phyloP scores from a whole-genome alignment of 2,888 invertebrate genomes.

The Ectropis crepuscularia region DNA sequence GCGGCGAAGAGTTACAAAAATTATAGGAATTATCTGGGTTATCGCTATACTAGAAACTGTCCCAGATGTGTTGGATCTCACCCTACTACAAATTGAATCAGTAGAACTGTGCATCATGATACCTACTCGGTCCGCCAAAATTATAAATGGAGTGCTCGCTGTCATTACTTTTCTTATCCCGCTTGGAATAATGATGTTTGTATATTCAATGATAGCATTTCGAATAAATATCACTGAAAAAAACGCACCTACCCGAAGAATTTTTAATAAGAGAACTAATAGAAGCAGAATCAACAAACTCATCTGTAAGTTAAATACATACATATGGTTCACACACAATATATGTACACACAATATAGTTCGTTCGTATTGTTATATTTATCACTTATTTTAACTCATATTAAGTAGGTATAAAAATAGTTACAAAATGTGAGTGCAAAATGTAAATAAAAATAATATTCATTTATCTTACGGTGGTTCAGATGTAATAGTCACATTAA shows the following conservation, averaged over 20 bases:
- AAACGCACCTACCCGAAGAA: slow-evolving; percentile 47
- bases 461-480: too few relatives aligned
- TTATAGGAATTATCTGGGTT: slow-evolving; percentile 58
- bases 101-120: slow-evolving; percentile 55
- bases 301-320: slow-evolving; percentile 57
- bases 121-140: slow-evolving; percentile 54
- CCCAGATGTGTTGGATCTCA: slow-evolving; percentile 59
- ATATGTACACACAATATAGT: too few relatives aligned
- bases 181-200: slow-evolving; percentile 59
- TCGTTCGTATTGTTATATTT: too few relatives aligned
- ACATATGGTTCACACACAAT: too few relatives aligned
- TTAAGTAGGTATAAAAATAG: too few relatives aligned
- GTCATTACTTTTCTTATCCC: slow-evolving; percentile 61
- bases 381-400: too few relatives aligned
- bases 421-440: too few relatives aligned
- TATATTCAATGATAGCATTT: slow-evolving; percentile 63
- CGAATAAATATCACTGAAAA: slow-evolving; percentile 57
- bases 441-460: too few relatives aligned
- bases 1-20: slow-evolving; percentile 58
- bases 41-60: slow-evolving; percentile 57
- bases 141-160: slow-evolving; percentile 58
- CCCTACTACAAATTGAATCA: slow-evolving; percentile 50
- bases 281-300: slow-evolving; percentile 65
- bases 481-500: too few relatives aligned
- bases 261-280: slow-evolving; percentile 62